A percentile compares a stretch with the other conserved stretches of the same genome.
These are phyloP conservation scores for Meriones psammophilus DNA, from an alignment of 2,797 vertebrate species.

Conservation along the genomic window DNA sequence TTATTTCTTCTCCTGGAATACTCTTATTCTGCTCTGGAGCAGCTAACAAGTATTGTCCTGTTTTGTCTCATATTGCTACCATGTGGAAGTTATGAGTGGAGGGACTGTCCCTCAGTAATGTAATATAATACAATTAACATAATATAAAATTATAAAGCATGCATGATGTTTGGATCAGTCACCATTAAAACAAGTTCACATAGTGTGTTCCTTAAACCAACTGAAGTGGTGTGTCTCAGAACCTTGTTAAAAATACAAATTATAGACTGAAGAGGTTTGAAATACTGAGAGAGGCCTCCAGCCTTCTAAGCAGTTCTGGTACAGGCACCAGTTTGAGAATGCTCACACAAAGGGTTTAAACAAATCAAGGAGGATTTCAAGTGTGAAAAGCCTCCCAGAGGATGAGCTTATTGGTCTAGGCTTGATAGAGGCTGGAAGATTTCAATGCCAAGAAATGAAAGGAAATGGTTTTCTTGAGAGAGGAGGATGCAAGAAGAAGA, in stretches of 20 bases:
- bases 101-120: neutral
- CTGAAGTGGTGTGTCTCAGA: neutral
- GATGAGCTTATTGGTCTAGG: neutral
- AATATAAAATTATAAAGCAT: neutral
- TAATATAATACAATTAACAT: neutral
- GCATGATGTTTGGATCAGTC: neutral
- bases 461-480: neutral
- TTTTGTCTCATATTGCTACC: neutral
- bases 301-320: neutral
- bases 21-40: neutral
- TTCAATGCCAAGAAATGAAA: slow-evolving; percentile 21
- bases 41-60: neutral
- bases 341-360: neutral
- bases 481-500: slow-evolving; percentile 43
- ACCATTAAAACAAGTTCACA: neutral
- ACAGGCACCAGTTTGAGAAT: neutral
- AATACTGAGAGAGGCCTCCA: neutral
- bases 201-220: neutral
- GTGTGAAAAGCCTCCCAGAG: neutral
- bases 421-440: slow-evolving; percentile 44
- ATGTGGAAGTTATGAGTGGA: neutral
- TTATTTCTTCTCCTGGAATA: neutral
- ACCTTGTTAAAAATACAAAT: slow-evolving; percentile 17
- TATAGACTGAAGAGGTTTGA: neutral
- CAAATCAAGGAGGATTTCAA: slow-evolving; percentile 19